phyloP scores from a whole-genome alignment of 2,888 invertebrate species.

The Pristionchus exspectatus region DNA sequence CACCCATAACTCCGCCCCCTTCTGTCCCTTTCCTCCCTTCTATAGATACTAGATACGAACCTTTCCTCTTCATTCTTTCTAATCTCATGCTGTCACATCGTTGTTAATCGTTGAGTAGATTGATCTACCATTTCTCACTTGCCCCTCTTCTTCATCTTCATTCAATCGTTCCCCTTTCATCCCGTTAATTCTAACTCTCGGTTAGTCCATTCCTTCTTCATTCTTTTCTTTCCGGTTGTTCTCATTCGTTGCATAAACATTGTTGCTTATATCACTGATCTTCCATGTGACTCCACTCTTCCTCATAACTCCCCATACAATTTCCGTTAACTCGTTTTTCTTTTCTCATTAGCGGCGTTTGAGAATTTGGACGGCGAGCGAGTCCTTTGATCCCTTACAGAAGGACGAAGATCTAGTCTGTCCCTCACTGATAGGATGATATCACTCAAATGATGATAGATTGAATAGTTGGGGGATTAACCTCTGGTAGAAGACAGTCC shows the following conservation, averaged over 20 bases:
- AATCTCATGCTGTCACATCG: constrained; percentile 29
- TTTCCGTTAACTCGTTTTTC: constrained; percentile 34
- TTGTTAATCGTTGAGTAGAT: constrained; percentile 37
- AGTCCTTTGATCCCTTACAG: constrained; percentile 1
- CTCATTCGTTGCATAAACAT: constrained; percentile 39
- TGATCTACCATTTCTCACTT: constrained; percentile 42
- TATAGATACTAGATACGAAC: constrained; percentile 24
- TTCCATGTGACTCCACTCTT: background rate
- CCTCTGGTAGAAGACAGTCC: background rate
- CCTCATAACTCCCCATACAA: constrained; percentile 42
- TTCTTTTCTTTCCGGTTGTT: constrained; percentile 6
- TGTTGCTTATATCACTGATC: constrained; percentile 12
- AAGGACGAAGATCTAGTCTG: background rate
- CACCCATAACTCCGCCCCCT: constrained; percentile 10
- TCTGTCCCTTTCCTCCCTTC: constrained; percentile 23
- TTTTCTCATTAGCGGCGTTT: constrained; percentile 26
- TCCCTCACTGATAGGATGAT: background rate
- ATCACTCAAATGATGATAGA: background rate
- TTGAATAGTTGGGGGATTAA: background rate
- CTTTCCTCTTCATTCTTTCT: constrained; percentile 8
- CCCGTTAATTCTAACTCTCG: constrained; percentile 25
- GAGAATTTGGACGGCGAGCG: background rate
- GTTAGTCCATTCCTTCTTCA: constrained; percentile 4
- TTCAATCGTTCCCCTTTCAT: background rate
- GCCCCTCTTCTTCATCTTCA: background rate